Evolutionary conservation across 2,888 invertebrate species (phyloP), one percentile per base, ranked within the genome.

Genomic region (Apotomis turbidana): DNA sequence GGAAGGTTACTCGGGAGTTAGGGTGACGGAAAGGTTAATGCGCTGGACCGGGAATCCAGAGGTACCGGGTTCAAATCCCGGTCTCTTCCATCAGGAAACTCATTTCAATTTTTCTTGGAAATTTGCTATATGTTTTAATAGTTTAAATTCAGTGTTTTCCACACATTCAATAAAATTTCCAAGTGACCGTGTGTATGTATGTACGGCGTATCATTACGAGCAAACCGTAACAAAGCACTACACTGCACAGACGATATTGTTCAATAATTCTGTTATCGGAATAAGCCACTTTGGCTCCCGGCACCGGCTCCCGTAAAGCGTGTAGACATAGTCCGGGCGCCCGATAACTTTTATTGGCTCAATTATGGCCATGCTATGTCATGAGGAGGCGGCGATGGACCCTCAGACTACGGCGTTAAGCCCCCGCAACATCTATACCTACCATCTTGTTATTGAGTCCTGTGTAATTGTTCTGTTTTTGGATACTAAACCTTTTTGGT

Each of bases 271-370:
- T 51, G 52, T 63, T 78, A 78, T 81, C 78, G 75, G 76, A 71
- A 75, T 76, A 75, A 78, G 78, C 77, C 73, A 75, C 76, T 79
- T 74, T 64, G 72, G 75, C 75, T 76, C 74, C 69, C 62, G 60
- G 75, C 75, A 76, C 74, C 73, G 63, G 67, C 58, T 76, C 74
- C 73, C 67, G 67, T 60, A 69, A 71, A 57, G 63, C 74, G 75
- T 73, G 67, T 69, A 60, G 69, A 70, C 59, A 71, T 70, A 67
- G 70, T 66, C 73, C 73, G 13, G 70, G 55, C 46, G 68, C 58
- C 74, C 69, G 74, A 73, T 66, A 78, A 84, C 79, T 83, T 86
- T 87, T 87, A 87, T 85, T 83, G 84, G 82, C 80, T 84, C 83
- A 83, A 86, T 87, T 83, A 81, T 81, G 80, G 79, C 80, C 79